These are phyloP conservation scores for Gambelia wislizenii DNA, from an alignment of 2,797 vertebrate species.

Conservation along the genomic window DNA sequence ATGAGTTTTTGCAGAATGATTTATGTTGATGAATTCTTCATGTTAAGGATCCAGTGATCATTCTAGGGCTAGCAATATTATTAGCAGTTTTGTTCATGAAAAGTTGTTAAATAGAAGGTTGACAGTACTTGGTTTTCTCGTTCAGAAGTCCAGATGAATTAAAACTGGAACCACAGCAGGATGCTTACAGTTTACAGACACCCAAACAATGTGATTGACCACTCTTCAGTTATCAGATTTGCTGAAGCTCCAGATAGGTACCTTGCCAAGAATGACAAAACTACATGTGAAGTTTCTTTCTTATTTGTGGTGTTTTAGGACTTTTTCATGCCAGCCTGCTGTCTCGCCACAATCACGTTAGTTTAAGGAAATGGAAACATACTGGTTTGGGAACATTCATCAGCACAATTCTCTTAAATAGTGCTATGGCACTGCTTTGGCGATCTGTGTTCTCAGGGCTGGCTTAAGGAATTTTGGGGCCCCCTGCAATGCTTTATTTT, in stretches of 20 bases:
- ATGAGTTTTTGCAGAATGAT: conserved; percentile 56
- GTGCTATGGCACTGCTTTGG: no score
- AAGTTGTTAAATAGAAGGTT: conserved; percentile 32
- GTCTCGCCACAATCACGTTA: no score
- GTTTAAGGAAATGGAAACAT: no score
- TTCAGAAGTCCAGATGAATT: conserved; percentile 51
- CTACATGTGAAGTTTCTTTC: neutral
- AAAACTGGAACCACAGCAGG: conserved; percentile 40
- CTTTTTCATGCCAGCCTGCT: no score
- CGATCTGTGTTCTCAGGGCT: no score
- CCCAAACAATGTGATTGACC: conserved; percentile 25
- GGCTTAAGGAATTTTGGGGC: no score
- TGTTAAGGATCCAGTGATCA: conserved; percentile 51
- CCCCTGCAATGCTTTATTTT: no score
- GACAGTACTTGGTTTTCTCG: conserved; percentile 29
- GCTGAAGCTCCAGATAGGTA: neutral
- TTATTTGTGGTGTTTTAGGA: neutral
- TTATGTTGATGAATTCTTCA: conserved; percentile 43
- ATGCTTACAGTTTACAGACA: conserved; percentile 35
- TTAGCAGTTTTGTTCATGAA: conserved; percentile 44
- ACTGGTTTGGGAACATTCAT: no score
- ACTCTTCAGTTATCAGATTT: neutral
- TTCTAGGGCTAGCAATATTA: conserved; percentile 22
- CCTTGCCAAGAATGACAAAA: neutral
- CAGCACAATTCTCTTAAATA: no score